Conservation (phyloP, 2,888 invertebrate species). For the Pachydiplax longipennis region DNA sequence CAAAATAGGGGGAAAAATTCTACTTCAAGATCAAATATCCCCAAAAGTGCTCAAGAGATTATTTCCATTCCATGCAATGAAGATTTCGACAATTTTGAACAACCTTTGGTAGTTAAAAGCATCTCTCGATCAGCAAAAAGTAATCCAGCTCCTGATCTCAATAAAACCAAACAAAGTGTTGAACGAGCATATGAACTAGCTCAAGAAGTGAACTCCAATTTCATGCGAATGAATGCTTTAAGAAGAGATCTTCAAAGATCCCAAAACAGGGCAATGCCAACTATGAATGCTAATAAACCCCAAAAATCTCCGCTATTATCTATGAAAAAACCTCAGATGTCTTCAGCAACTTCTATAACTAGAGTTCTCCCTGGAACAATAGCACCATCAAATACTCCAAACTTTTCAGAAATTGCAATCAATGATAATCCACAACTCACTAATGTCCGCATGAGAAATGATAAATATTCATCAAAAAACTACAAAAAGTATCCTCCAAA, state of each 20-base stretch:
- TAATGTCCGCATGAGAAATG: background rate
- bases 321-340: background rate
- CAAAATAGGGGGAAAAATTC: background rate
- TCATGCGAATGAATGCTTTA: background rate
- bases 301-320: background rate
- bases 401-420: background rate
- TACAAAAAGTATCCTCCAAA: background rate
- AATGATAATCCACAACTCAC: background rate
- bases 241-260: background rate
- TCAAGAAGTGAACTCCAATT: background rate
- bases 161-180: background rate
- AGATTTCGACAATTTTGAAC: background rate
- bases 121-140: background rate
- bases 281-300: background rate
- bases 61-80: background rate
- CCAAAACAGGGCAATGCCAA: background rate
- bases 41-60: background rate
- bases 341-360: background rate
- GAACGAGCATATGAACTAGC: background rate
- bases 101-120: background rate
- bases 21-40: background rate
- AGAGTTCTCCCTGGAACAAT: background rate
- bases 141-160: background rate
- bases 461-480: background rate
- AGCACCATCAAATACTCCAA: background rate